phyloP scores from a whole-genome alignment of 2,888 invertebrate genomes.

The Frankliniella intonsa region DNA sequence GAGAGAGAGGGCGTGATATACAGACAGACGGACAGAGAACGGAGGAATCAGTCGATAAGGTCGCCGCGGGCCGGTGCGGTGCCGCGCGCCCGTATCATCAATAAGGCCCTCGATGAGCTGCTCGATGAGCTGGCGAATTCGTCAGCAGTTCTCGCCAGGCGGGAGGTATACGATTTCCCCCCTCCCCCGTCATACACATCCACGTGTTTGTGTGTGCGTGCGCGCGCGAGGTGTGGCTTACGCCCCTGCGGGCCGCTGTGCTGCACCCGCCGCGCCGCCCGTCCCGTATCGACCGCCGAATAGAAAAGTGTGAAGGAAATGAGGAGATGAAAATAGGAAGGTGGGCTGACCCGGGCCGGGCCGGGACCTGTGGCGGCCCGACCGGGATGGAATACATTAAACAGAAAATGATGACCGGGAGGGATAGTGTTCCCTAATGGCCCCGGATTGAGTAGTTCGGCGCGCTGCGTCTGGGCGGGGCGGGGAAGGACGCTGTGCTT shows the following conservation, averaged over 20 bases:
- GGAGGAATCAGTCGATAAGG: too few species aligned
- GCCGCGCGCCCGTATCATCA: too few species aligned
- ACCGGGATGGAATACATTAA: slow-evolving; percentile 14
- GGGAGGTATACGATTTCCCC: not conserved
- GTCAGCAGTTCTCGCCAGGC: too few species aligned
- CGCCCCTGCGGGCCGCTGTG: not conserved
- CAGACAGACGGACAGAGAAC: too few species aligned
- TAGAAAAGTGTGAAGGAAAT: not conserved
- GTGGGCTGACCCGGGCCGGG: not conserved
- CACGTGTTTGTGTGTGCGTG: not conserved
- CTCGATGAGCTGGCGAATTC: too few species aligned
- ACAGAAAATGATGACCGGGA: not conserved
- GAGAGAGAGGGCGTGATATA: too few species aligned
- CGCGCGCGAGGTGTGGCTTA: not conserved
- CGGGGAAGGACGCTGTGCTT: not conserved
- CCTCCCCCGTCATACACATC: not conserved
- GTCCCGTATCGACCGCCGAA: not conserved
- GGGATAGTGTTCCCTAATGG: slow-evolving; percentile 24
- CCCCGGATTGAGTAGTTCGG: slow-evolving; percentile 1
- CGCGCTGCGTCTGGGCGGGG: not conserved
- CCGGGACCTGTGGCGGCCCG: not conserved
- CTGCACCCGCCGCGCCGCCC: not conserved
- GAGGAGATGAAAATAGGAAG: slow-evolving; percentile 10
- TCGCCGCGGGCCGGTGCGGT: too few species aligned
- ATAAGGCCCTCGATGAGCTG: too few species aligned